Conservation (phyloP, 2,888 invertebrate species). For the Heteromurus nitidus region DNA sequence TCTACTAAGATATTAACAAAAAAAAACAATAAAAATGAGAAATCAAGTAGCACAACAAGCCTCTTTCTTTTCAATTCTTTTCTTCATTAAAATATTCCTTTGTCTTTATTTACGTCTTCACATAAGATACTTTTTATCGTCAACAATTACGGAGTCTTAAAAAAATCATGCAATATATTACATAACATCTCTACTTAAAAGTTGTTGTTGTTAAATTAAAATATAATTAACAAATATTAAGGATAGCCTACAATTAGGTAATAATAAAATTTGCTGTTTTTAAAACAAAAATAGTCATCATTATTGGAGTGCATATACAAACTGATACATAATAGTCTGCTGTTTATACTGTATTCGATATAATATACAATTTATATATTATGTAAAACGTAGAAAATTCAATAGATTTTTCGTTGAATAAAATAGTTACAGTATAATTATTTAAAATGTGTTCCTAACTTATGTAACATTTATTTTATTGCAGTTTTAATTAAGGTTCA, state of each 20-base stretch:
- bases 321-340: constrained; percentile 3
- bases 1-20: constrained; percentile 3
- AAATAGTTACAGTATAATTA: no score
- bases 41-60: no score
- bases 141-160: constrained; percentile 25
- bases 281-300: constrained; percentile 22
- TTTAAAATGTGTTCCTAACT: no score
- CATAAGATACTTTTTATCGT: constrained; percentile 6
- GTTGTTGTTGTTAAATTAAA: neutral
- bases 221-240: neutral
- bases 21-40: no score
- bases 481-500: no score
- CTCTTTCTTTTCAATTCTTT: neutral
- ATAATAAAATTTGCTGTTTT: neutral
- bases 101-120: neutral
- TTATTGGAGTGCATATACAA: neutral
- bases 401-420: no score
- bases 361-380: neutral
- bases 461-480: no score
- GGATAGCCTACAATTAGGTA: no score
- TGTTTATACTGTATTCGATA: neutral
- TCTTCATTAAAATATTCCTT: neutral
- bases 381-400: neutral
- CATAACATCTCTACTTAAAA: constrained; percentile 11
- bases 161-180: neutral